Conservation (phyloP, 2,113 vertebrate species). For the Takifugu bimaculatus region DNA sequence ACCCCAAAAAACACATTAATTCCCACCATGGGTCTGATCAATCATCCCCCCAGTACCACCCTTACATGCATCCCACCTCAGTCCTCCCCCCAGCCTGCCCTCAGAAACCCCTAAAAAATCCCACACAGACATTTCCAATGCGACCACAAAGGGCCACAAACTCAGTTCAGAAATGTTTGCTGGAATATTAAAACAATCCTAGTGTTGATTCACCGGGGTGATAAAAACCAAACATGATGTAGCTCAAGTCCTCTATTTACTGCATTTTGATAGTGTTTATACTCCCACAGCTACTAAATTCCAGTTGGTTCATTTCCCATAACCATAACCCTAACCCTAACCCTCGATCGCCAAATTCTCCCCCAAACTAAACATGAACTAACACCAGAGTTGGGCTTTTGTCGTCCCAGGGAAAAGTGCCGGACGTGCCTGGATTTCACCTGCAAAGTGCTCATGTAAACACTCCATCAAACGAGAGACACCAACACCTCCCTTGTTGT, state of each 20-base stretch:
- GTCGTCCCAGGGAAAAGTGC: background rate
- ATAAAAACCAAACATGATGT: too few species aligned
- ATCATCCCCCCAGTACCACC: conserved; percentile 35
- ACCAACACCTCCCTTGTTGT: background rate
- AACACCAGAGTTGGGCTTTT: background rate
- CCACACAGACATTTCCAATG: conserved; percentile 1
- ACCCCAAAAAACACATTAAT: conserved; percentile 44
- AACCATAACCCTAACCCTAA: too few species aligned
- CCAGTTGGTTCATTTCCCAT: too few species aligned
- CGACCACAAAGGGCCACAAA: background rate
- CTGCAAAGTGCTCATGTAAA: background rate
- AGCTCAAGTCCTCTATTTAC: too few species aligned
- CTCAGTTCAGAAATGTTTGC: background rate
- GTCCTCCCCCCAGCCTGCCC: conserved; percentile 23
- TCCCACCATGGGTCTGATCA: conserved; percentile 11
- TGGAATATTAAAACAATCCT: too few species aligned
- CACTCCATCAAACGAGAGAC: background rate
- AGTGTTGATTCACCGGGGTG: too few species aligned
- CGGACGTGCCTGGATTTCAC: too few species aligned
- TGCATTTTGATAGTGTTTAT: too few species aligned
- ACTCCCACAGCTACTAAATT: too few species aligned
- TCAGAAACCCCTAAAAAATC: conserved; percentile 11
- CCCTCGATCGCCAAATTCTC: too few species aligned
- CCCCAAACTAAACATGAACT: background rate
- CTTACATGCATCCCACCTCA: conserved; percentile 13